A percentile compares a stretch with the other conserved stretches of the same genome.
These are phyloP conservation scores for Actias luna DNA, from an alignment of 2,888 invertebrate species.

Conservation along the genomic window DNA sequence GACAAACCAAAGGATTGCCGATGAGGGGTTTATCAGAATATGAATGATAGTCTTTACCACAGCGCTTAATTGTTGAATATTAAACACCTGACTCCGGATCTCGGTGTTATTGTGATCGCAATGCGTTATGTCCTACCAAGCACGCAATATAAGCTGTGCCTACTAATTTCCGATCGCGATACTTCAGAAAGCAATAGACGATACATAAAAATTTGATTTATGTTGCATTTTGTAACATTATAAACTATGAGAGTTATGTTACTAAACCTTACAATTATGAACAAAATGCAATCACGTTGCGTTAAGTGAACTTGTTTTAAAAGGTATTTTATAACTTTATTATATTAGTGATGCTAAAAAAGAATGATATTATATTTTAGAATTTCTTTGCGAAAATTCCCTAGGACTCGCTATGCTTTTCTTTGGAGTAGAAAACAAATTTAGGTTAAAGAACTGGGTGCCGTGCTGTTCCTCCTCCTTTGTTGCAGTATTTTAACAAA, in stretches of 20 bases:
- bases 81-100: too few relatives aligned
- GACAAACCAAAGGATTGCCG: too few relatives aligned
- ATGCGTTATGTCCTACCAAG: too few relatives aligned
- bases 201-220: too few relatives aligned
- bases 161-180: neutral
- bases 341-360: constrained; percentile 8
- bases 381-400: neutral
- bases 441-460: constrained; percentile 13
- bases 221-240: too few relatives aligned
- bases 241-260: too few relatives aligned
- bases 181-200: neutral
- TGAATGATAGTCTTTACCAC: too few relatives aligned
- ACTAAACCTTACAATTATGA: neutral
- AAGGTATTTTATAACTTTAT: neutral
- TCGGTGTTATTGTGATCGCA: too few relatives aligned
- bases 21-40: too few relatives aligned
- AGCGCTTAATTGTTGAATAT: too few relatives aligned
- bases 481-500: constrained; percentile 12
- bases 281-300: neutral
- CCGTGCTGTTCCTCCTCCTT: constrained; percentile 10
- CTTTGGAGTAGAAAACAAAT: constrained; percentile 17
- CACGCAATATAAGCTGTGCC: too few relatives aligned
- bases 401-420: neutral
- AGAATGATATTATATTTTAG: neutral
- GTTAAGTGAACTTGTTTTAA: neutral